A percentile compares a stretch with the other conserved stretches of the same genome.
Conservation (phyloP, 53 echinoderm and acorn worm species). For the Hippasteria phrygiana region DNA sequence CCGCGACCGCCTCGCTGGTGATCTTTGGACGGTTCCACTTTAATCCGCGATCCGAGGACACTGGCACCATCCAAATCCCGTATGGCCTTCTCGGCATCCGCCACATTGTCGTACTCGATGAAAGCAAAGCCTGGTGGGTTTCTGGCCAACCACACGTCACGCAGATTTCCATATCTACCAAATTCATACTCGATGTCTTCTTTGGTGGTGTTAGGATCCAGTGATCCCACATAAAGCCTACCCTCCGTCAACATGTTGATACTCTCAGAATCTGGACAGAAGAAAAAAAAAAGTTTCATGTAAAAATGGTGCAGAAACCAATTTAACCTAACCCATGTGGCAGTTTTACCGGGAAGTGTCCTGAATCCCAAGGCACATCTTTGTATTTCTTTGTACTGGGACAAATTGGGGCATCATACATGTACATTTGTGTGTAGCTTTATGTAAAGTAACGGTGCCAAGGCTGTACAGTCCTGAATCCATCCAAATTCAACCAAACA, state of each 20-base stretch:
- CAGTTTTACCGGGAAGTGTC: too few species aligned
- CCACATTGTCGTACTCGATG: constrained; percentile 79
- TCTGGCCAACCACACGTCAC: constrained; percentile 95
- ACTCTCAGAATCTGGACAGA: neutral
- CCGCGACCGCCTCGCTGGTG: constrained; percentile 78
- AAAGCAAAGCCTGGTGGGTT: constrained; percentile 99
- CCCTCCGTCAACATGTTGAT: constrained; percentile 76
- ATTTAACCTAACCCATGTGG: neutral
- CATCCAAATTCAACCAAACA: too few species aligned
- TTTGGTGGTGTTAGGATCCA: constrained; percentile 79
- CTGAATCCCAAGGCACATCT: too few species aligned
- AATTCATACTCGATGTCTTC: constrained; percentile 86
- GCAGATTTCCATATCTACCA: constrained; percentile 78
- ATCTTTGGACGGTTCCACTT: constrained; percentile 91
- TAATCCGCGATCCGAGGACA: constrained; percentile 83
- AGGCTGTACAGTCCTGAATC: too few species aligned
- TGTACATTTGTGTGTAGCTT: too few species aligned
- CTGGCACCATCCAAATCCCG: constrained; percentile 79
- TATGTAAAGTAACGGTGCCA: too few species aligned
- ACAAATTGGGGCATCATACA: too few species aligned
- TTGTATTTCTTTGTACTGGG: too few species aligned
- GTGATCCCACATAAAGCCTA: constrained; percentile 87
- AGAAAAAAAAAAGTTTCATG: neutral
- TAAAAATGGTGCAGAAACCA: neutral
- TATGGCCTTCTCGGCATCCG: constrained; percentile 87